Evolutionary conservation across 2,113 vertebrate genomes (phyloP), one percentile per base, ranked within the genome.

Genomic region (Ptilonorhynchus violaceus): DNA sequence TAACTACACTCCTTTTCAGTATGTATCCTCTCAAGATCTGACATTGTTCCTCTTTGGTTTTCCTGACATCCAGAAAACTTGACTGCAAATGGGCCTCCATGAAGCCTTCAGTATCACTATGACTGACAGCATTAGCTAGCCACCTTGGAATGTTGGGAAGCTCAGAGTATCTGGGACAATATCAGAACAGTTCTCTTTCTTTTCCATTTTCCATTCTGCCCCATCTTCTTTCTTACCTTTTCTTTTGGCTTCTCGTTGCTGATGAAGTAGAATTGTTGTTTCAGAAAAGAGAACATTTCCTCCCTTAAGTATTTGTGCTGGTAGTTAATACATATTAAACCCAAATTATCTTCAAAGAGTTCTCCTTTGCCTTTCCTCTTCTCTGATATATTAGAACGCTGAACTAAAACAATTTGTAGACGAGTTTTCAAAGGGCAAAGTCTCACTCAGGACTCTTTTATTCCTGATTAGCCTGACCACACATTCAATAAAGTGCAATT

Each of bases 401-500:
- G 7, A 13, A 59, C 39, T 94, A 67, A 93, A 94, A 80, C 74
- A 92, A 92, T 96, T 94, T 91, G 77, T 85, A 85, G 81, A 79
- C 42, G 73, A 67, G 58, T 82, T 91, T 95, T 80, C 59, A 97
- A 94, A 97, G 94, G 93, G 68, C 88, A 91, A 94, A 92, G 37
- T 89, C 83, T 97, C 91, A 95, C 85, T 82, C 83, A 93, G 86
- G 93, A 81, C 90, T 94, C 88, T 94, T 92, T 96, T 96, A 89
- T 85, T 94, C 69, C 69, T 93, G 85, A 96, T 96, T 95, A 97
- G 69, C 69, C 88, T 92, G 93, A 92, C 92, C 91, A 87, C 56
- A 93, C 4, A 11, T 90, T 84, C 73, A 93, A 95, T 97, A 96
- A 82, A 91, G 42, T 59, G 35, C 77, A 96, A 91, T 96, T 95